Conservation (phyloP, 1,140 invertebrate species). For the Caenorhabditis brenneri region DNA sequence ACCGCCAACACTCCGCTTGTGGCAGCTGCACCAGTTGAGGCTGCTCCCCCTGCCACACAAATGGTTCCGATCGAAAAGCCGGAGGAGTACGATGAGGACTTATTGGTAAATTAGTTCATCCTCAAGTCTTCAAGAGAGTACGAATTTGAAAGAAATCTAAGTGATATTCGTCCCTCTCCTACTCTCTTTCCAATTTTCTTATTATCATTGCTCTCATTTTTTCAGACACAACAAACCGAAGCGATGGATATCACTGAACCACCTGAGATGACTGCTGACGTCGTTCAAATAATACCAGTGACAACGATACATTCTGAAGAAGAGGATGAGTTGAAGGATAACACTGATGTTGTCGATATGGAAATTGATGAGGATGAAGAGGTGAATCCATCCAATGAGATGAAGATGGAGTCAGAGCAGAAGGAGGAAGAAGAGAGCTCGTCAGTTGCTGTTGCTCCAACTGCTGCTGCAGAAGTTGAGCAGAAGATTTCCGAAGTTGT, state of each 20-base stretch:
- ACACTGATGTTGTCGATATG: slow-evolving; percentile 39
- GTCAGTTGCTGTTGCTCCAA: background rate
- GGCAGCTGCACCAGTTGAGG: background rate
- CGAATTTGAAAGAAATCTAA: too few relatives aligned
- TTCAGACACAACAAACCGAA: too few relatives aligned
- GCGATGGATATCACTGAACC: background rate
- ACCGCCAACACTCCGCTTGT: background rate
- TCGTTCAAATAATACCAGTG: background rate
- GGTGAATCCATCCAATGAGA: background rate
- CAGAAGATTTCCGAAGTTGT: background rate
- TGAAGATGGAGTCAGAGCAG: background rate
- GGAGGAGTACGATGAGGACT: background rate
- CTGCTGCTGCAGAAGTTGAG: background rate
- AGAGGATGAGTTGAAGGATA: background rate
- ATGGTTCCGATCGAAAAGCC: background rate
- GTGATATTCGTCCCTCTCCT: too few relatives aligned
- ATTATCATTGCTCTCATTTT: too few relatives aligned
- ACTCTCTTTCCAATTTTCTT: too few relatives aligned
- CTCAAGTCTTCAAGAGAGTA: too few relatives aligned
- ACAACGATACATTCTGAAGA: too few relatives aligned
- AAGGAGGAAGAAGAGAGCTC: background rate
- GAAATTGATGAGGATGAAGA: slow-evolving; percentile 27
- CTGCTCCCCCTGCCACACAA: background rate
- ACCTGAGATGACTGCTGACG: background rate
- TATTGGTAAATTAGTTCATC: slow-evolving; percentile 63